A percentile compares a stretch with the other conserved stretches of the same genome.
phyloP scores from a whole-genome alignment of 2,113 vertebrate genomes.

The Alethe diademata region DNA sequence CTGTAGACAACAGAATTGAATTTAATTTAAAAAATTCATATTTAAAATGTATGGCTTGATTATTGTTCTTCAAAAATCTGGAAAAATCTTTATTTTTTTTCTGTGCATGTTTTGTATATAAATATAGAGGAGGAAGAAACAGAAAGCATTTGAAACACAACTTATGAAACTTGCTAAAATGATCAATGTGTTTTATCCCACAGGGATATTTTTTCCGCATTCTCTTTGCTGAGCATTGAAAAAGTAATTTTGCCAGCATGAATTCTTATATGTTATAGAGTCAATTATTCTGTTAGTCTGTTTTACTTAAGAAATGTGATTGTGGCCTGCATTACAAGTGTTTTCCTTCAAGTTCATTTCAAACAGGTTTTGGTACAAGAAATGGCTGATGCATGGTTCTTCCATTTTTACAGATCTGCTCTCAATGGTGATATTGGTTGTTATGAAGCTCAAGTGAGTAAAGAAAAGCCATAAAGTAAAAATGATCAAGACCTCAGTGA shows the following conservation, averaged over 20 bases:
- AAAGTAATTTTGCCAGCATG: not conserved
- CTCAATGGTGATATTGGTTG: not conserved
- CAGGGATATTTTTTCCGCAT: rapidly evolving
- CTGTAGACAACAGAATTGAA: not conserved
- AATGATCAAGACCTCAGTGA: not conserved
- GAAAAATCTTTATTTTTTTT: not conserved
- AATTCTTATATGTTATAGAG: not conserved
- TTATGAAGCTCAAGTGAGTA: not conserved
- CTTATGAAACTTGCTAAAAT: not conserved
- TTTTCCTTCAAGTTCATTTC: not conserved
- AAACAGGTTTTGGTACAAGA: not conserved
- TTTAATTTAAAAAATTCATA: not conserved
- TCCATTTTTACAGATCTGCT: not conserved
- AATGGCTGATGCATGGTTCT: not conserved
- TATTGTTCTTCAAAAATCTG: not conserved
- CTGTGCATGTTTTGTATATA: not conserved
- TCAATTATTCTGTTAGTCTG: not conserved
- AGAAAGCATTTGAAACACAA: not conserved
- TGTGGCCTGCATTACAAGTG: not conserved
- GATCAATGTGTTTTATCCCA: not conserved
- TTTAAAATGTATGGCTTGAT: not conserved
- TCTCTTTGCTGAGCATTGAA: not conserved
- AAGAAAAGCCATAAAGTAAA: not conserved
- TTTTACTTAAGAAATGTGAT: not conserved
- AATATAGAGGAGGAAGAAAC: not conserved